These are phyloP conservation scores for Podargus strigoides DNA, from an alignment of 2,797 vertebrate species.

Conservation along the genomic window DNA sequence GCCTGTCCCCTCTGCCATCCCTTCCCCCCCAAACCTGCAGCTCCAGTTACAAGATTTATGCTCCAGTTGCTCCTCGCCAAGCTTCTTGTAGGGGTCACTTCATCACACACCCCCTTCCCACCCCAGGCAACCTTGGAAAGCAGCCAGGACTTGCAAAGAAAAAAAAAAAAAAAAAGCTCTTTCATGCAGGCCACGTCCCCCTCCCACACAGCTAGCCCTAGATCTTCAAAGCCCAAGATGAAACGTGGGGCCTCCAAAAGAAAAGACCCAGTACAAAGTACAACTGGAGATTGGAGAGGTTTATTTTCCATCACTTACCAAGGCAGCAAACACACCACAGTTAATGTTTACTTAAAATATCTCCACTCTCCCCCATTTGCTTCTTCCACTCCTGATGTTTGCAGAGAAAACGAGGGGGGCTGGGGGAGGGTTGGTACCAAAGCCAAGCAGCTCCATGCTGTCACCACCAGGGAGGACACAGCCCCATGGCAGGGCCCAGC, in stretches of 20 bases:
- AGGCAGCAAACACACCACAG: neutral
- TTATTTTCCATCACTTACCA: constrained; percentile 34
- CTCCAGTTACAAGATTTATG: neutral
- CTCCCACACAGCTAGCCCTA: fast-evolving
- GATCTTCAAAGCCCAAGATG: neutral
- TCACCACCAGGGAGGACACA: fast-evolving
- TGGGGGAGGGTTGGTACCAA: neutral
- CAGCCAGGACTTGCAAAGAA: neutral
- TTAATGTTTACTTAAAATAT: neutral
- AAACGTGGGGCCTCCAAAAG: fast-evolving
- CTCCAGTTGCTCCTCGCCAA: neutral
- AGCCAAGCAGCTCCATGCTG: neutral
- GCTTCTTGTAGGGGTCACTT: neutral
- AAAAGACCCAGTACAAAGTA: neutral
- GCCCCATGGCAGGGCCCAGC: neutral
- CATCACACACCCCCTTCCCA: neutral
- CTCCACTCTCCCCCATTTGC: neutral
- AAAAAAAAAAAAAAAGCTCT: too few relatives aligned
- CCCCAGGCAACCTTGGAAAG: neutral
- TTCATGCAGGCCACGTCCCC: neutral
- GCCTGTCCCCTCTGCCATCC: neutral
- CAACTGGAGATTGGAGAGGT: neutral
- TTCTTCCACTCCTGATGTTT: neutral
- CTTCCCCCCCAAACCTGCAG: neutral
- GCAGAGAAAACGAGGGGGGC: neutral